Evolutionary conservation across 1,140 invertebrate species (phyloP).

Genomic region (Ganaspis sp.): DNA sequence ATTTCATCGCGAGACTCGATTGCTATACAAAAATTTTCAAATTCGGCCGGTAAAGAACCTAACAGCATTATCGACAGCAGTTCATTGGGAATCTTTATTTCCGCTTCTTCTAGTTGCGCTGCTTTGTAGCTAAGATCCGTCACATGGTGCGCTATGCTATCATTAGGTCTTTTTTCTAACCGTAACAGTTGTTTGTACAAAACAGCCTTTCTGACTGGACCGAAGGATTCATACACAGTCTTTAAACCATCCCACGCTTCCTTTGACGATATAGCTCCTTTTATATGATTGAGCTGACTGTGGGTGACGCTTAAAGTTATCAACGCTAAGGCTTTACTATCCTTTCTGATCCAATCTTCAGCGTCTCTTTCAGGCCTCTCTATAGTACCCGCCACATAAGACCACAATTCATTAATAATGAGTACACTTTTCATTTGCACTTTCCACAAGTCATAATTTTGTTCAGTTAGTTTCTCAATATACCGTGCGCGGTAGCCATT

Average conservation of each 20-base stretch:
- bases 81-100: slow-evolving; percentile 33
- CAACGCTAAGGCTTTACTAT: slow-evolving; percentile 40
- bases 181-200: slow-evolving; percentile 40
- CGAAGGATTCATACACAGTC: slow-evolving; percentile 31
- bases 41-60: slow-evolving; percentile 35
- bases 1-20: slow-evolving; percentile 36
- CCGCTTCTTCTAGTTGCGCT: slow-evolving; percentile 42
- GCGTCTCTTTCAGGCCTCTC: slow-evolving; percentile 14
- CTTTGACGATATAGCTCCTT: slow-evolving; percentile 35
- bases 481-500: not conserved
- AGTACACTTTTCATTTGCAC: not conserved
- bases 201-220: slow-evolving; percentile 38
- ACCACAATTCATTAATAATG: not conserved
- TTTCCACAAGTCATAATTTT: not conserved
- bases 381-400: not conserved
- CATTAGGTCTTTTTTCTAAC: slow-evolving; percentile 25
- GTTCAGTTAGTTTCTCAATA: not conserved
- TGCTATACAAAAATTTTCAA: slow-evolving; percentile 36
- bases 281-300: slow-evolving; percentile 40
- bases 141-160: slow-evolving; percentile 42
- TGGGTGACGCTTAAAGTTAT: slow-evolving; percentile 39
- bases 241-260: slow-evolving; percentile 39
- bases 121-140: slow-evolving; percentile 36
- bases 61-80: slow-evolving; percentile 44
- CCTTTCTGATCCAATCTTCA: slow-evolving; percentile 34